These are phyloP conservation scores for Ageneiosus marmoratus DNA, from an alignment of 2,113 vertebrate genomes.

Conservation along the genomic window DNA sequence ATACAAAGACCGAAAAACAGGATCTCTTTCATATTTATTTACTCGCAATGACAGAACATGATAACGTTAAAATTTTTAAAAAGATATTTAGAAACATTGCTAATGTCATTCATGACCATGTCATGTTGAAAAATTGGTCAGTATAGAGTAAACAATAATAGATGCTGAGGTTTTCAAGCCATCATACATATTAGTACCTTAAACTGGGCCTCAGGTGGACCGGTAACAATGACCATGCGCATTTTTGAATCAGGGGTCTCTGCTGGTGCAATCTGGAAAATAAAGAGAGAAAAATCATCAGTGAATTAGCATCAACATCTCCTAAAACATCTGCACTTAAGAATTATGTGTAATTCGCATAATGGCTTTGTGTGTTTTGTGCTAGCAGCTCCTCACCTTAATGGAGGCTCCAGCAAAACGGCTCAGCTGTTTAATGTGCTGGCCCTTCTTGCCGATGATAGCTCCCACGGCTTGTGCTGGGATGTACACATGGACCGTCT, in stretches of 20 bases:
- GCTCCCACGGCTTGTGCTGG: conserved; percentile 92
- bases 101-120: neutral
- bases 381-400: conserved; percentile 75
- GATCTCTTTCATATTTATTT: neutral
- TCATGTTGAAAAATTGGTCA: neutral
- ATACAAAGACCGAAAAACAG: neutral
- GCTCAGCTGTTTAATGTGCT: conserved; percentile 96
- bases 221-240: conserved; percentile 93
- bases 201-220: conserved; percentile 94
- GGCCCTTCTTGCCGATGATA: conserved; percentile 95
- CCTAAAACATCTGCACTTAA: neutral
- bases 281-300: neutral
- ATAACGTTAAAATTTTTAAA: neutral
- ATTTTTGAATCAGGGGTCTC: conserved; percentile 91
- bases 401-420: conserved; percentile 94
- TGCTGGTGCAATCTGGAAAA: conserved; percentile 85
- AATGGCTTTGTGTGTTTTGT: neutral
- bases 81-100: neutral
- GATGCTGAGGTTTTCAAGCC: neutral
- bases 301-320: neutral
- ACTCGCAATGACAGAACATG: neutral
- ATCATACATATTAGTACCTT: conserved; percentile 74
- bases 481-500: conserved; percentile 93
- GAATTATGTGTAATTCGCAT: neutral
- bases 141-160: neutral